Base-by-base conservation (phyloP, 2,888 invertebrate species). In the Erebia aethiops region DNA sequence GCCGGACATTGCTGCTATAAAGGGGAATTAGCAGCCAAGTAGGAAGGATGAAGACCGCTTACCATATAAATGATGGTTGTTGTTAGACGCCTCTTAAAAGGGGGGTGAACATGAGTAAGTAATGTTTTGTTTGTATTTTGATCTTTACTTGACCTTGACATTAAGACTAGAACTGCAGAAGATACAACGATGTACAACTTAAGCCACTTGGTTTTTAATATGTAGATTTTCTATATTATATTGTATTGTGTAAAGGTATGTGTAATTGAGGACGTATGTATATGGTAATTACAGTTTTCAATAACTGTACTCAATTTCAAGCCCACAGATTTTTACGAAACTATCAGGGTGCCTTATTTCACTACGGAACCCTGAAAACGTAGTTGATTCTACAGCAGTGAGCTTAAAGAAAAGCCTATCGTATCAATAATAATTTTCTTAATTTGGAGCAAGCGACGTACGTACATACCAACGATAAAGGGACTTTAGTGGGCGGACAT, bases 1-100 rank as follows among this genome's bases (percentile, higher is more conserved):
- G 69, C 69, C 62, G 56, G 56, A 69, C 62, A 66, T 18, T 56
- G 56, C 56, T 65, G 21, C 61, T 56, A 66, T 72, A 69, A 72
- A 67, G 51, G 62, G 58, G 66, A 62, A 43, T 54, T n/a, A 69
- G 46, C 61, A 49, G 46, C 11, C 61, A 49, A 62, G 46, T 13
- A 46, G 61, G 43, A n/a, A 49, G 61, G 61, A 62, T 43, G 16
- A 11, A 16, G 18, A 16, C 21, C 13, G 46, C 4, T 13, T 16
- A 16, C 16, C 41, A 43, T 16, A 10, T 60, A 60, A 60, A 46
- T 49, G 46, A 62, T 62, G 46, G 60, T 18, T n/a, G 18, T 18
- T 46, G 13, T 46, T 46, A 46, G 18, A 46, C 46, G 46, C 5
- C 46, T 1, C 46, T 16, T 61, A 18, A 26, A n/a, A 41, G n/a